Evolutionary conservation across 2,797 vertebrate genomes (phyloP).

Genomic region (Pangasius sanitwongsei): DNA sequence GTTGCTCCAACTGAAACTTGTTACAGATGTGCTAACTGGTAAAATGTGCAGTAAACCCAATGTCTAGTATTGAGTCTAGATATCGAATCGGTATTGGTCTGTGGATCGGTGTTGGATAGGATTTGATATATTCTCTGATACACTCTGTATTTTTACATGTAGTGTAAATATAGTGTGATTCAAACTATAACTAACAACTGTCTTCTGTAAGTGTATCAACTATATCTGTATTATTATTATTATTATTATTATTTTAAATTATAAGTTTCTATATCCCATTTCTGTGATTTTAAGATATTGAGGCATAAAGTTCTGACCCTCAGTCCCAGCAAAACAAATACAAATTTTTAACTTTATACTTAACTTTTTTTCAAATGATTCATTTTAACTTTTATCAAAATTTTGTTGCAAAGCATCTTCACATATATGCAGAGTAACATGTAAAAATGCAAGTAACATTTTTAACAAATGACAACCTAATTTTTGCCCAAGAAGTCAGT

Average conservation of each 20-base stretch:
- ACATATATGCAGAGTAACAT: not conserved
- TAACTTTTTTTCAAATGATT: no score
- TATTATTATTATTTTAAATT: not conserved
- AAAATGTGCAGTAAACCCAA: not conserved
- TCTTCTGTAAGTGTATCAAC: not conserved
- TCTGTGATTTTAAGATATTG: not conserved
- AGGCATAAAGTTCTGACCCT: not conserved
- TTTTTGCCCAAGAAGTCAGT: not conserved
- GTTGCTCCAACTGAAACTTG: constrained; percentile 15
- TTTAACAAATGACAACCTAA: not conserved
- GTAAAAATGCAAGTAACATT: not conserved
- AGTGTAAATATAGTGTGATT: not conserved
- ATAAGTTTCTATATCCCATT: not conserved
- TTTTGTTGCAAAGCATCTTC: not conserved
- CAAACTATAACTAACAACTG: not conserved
- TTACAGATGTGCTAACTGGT: not conserved
- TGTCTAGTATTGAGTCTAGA: constrained; percentile 7
- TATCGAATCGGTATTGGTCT: not conserved
- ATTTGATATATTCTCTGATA: not conserved
- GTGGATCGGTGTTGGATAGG: not conserved
- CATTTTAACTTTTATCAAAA: not conserved
- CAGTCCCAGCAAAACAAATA: not conserved
- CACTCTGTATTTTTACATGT: not conserved
- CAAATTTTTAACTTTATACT: no score
- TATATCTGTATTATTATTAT: not conserved